Evolutionary conservation across 2,113 vertebrate genomes (phyloP), one percentile per base, ranked within the genome.

Genomic region (Speoplatyrhinus poulsoni): DNA sequence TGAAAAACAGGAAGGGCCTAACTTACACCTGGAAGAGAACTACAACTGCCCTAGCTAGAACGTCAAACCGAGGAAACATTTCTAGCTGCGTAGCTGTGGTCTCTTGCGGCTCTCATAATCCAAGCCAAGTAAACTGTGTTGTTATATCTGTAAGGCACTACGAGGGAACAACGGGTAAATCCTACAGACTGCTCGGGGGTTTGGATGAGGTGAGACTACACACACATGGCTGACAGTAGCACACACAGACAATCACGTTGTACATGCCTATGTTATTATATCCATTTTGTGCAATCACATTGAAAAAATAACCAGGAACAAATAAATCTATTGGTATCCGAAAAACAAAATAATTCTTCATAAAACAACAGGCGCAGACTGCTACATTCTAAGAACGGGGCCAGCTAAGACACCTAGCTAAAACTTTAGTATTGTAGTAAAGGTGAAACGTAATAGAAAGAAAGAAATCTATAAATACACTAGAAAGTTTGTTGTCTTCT

Each of bases 91-190:
- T 72, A 72, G 83, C 88, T 82, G 80, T 85, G 88, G 93, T 91
- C 92, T 92, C 88, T 82, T 81, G 83, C 85, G 84, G 90, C 91
- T 92, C 92, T 91, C 88, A 86, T 91, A 91, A 86, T 92, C 91
- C 91, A 92, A 92, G 93, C 85, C 92, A 87, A 93, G 93, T 93
- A 94, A 95, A 93, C 92, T 76, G 90, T 93, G 46, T 93, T 87
- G 89, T 93, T 93, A 90, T 89, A 93, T 95, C 80, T 91, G 94
- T 99, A 99, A 99, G 98, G 98, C 98, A 99, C 98, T 99, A 98
- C 94, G 85, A 96, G 94, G 95, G 94, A 95, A 94, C 88, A 90
- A 95, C 91, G 94, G 92, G 91, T 77, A 80, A 93, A 93, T 76
- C 92, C 92, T 93, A 94, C 75, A 93, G 93, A 93, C 90, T 82